Evolutionary conservation across 2,797 vertebrate genomes (phyloP).

Genomic region (Sandelia bainsii): DNA sequence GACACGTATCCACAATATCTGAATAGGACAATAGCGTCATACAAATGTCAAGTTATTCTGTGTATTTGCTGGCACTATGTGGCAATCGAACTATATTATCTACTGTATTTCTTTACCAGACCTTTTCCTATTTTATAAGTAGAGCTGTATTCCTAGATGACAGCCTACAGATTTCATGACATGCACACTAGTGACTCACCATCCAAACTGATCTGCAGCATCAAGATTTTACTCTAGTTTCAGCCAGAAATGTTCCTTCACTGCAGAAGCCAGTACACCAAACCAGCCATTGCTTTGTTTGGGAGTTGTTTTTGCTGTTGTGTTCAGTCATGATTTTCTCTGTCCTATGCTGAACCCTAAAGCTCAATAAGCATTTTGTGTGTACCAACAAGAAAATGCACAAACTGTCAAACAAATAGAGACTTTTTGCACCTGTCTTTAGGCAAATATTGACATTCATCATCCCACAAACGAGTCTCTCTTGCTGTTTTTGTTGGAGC

Average conservation of each 20-base stretch:
- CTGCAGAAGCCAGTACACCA: background rate
- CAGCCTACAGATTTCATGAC: background rate
- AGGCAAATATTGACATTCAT: slow-evolving; percentile 85
- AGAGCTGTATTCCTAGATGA: background rate
- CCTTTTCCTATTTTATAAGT: background rate
- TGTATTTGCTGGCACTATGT: background rate
- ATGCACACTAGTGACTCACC: background rate
- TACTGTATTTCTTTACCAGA: background rate
- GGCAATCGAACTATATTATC: background rate
- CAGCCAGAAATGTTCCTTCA: background rate
- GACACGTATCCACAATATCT: no score
- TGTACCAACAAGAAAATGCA: slow-evolving; percentile 59
- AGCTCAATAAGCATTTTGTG: slow-evolving; percentile 39
- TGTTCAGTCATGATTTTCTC: slow-evolving; percentile 73
- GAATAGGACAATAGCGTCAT: no score
- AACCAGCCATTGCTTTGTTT: background rate
- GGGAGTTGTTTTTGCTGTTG: slow-evolving; percentile 34
- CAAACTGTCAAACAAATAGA: slow-evolving; percentile 46
- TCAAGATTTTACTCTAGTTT: slow-evolving; percentile 4
- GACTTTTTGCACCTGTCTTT: slow-evolving; percentile 83
- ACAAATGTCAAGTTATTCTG: background rate
- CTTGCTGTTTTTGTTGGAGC: slow-evolving; percentile 59
- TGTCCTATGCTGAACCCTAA: slow-evolving; percentile 39
- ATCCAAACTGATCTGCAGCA: background rate
- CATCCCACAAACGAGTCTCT: slow-evolving; percentile 65